Base-by-base conservation (phyloP, 2,113 vertebrate species). In the Sigmodon hispidus region DNA sequence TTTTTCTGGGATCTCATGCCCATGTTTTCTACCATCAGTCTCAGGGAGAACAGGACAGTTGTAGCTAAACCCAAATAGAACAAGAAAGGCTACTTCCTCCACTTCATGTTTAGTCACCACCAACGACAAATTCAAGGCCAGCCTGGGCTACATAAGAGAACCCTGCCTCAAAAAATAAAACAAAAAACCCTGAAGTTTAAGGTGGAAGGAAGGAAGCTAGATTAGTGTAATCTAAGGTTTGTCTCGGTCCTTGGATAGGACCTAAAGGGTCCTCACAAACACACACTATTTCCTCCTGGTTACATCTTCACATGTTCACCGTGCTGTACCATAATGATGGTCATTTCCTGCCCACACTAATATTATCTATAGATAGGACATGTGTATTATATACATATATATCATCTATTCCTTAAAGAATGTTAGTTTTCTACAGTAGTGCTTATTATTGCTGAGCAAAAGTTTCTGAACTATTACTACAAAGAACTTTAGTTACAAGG, bases 381-480 rank as follows among this genome's bases (percentile, higher is more conserved):
- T n/a, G n/a, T n/a, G n/a, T n/a, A n/a, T n/a, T n/a, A n/a, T n/a
- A n/a, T n/a, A n/a, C n/a, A n/a, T n/a, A n/a, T n/a, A n/a, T 75
- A 5, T 96, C 43, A 83, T 57, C 83, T 57, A 40, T 72, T 65
- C 21, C 22, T 19, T 96, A 17, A 83, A 91, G 63, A 94, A 94
- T 75, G 73, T 77, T n/a, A 70, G 40, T 85, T 85, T 80, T 77
- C 63, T 95, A 12, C 5, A 94, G 52, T 40, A n/a, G 34, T 55
- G n/a, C 52, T 57, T 57, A 57, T 21, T 50, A 17, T 22, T 80
- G 13, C 52, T 80, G 21, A 55, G 21, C 19, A 80, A 55, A 24
- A 12, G 50, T 26, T 43, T 55, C 50, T n/a, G 19, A n/a, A 80
- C 34, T 80, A 24, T 22, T 55, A 13, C 77, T 57, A 80, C 77